Conservation (phyloP, 2,888 invertebrate species). For the Dromius quadrimaculatus region DNA sequence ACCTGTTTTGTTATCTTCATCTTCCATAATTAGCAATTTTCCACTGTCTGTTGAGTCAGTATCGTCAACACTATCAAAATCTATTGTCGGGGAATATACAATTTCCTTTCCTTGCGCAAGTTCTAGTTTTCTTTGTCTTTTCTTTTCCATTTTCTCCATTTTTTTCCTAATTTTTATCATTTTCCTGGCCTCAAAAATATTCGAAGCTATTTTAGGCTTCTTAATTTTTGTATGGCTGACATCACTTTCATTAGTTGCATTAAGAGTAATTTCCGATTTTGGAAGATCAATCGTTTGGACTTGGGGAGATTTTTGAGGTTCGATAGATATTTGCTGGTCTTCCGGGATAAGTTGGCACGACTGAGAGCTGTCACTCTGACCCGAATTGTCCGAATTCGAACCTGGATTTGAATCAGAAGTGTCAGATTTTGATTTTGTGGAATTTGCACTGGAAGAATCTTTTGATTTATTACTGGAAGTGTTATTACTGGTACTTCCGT, state of each 20-base stretch:
- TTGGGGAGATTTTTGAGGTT: neutral
- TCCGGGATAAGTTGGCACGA: conserved; percentile 2
- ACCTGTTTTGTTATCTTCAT: neutral
- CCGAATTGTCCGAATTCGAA: conserved; percentile 62
- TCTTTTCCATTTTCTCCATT: conserved; percentile 73
- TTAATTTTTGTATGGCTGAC: conserved; percentile 65
- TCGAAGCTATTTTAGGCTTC: conserved; percentile 78
- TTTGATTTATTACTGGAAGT: conserved; percentile 61
- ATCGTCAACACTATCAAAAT: conserved; percentile 10
- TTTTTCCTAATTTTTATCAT: conserved; percentile 77
- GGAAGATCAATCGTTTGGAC: neutral
- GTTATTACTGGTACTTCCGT: conserved; percentile 70
- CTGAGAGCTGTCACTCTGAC: conserved; percentile 60
- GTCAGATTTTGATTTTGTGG: conserved; percentile 22
- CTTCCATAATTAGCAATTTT: conserved; percentile 12
- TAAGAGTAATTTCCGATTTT: conserved; percentile 18
- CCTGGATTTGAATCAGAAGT: conserved; percentile 55
- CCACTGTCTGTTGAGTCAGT: conserved; percentile 43
- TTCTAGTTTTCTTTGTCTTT: conserved; percentile 64
- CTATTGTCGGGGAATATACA: neutral
- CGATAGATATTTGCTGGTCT: neutral
- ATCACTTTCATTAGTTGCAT: conserved; percentile 18
- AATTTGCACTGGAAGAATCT: conserved; percentile 5
- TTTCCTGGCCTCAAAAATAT: conserved; percentile 75
- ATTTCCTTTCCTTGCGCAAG: conserved; percentile 64